Evolutionary conservation across 2,113 vertebrate species (phyloP).

Genomic region (Marcusenius ussheri): DNA sequence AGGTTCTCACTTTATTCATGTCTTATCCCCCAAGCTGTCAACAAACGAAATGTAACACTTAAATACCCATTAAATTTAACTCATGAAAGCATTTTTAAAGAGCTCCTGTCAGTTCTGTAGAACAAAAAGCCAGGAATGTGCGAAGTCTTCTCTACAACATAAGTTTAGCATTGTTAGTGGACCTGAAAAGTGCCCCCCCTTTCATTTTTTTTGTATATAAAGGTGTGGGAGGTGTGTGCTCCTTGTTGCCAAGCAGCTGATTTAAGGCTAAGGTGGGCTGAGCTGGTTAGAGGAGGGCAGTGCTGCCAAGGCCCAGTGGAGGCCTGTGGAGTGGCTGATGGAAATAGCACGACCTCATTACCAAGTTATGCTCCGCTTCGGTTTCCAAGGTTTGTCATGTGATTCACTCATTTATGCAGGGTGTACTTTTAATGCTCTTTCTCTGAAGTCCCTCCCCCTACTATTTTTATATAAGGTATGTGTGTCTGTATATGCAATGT

Average conservation of each 20-base stretch:
- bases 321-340: neutral
- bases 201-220: neutral
- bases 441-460: neutral
- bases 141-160: neutral
- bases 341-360: constrained; percentile 15
- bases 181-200: neutral
- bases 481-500: neutral
- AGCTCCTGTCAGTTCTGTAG: neutral
- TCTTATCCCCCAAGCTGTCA: neutral
- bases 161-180: neutral
- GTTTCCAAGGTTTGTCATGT: constrained; percentile 22
- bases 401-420: constrained; percentile 12
- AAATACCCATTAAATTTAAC: neutral
- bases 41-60: neutral
- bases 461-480: neutral
- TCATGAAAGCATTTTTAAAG: neutral
- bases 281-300: neutral
- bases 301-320: neutral
- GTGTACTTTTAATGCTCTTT: constrained; percentile 8
- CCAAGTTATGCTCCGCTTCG: constrained; percentile 21
- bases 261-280: neutral
- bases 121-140: neutral
- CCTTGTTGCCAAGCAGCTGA: constrained; percentile 6
- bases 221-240: neutral
- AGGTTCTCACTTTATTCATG: neutral